phyloP scores from a whole-genome alignment of 2,113 vertebrate genomes.

The Chaenogobius annularis region DNA sequence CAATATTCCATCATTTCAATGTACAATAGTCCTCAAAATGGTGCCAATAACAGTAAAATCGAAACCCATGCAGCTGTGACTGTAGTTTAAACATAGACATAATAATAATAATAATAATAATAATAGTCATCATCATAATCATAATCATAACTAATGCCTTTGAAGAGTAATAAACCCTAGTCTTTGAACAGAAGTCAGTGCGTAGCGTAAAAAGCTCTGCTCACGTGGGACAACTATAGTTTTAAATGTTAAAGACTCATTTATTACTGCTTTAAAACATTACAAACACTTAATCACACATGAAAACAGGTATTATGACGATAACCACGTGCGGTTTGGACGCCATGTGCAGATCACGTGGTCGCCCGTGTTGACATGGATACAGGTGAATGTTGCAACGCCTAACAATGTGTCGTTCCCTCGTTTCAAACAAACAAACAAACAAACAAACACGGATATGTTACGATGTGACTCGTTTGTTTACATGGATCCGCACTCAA shows the following conservation, averaged over 20 bases:
- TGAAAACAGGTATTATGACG: neutral
- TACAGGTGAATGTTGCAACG: slow-evolving; percentile 43
- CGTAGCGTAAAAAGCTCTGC: neutral
- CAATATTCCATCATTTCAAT: too few species aligned
- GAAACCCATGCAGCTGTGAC: too few species aligned
- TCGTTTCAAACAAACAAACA: too few species aligned
- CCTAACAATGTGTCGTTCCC: slow-evolving; percentile 14
- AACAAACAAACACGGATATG: neutral
- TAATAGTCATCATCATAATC: too few species aligned
- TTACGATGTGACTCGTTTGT: neutral
- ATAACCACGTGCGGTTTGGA: neutral
- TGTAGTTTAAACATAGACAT: too few species aligned
- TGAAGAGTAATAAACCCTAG: too few species aligned
- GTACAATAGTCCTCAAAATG: too few species aligned
- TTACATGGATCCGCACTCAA: neutral
- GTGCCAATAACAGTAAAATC: too few species aligned
- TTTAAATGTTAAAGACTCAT: neutral
- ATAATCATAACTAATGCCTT: neutral
- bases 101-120: too few species aligned
- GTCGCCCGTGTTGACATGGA: slow-evolving; percentile 71
- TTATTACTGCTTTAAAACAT: neutral
- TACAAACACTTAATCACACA: neutral
- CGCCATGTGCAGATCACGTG: slow-evolving; percentile 74
- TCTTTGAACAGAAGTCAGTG: too few species aligned
- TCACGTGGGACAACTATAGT: neutral